These are phyloP conservation scores for Dioctria linearis DNA, from an alignment of 2,888 invertebrate species.

Conservation along the genomic window DNA sequence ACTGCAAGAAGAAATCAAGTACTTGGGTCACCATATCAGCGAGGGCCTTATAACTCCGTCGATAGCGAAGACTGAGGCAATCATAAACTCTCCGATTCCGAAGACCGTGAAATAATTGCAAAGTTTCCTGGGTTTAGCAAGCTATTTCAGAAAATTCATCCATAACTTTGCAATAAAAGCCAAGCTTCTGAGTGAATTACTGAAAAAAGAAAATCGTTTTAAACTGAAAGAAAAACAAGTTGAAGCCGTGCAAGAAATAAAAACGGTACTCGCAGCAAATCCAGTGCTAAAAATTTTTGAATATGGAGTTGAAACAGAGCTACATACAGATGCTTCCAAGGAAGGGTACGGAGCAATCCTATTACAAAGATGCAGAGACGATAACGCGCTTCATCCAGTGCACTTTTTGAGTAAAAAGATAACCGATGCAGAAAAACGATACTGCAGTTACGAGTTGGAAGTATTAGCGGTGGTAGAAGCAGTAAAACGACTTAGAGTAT, in stretches of 20 bases:
- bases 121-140: no score
- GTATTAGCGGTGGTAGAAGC: conserved; percentile 48
- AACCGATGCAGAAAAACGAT: conserved; percentile 61
- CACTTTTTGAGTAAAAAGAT: conserved; percentile 62
- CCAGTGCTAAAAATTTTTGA: conserved; percentile 50
- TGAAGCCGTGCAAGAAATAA: not conserved
- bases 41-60: no score
- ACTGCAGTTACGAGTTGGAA: conserved; percentile 53
- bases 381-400: conserved; percentile 18
- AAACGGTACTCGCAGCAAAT: not conserved
- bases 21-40: no score
- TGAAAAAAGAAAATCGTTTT: no score
- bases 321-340: conserved; percentile 48
- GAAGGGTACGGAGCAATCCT: conserved; percentile 14
- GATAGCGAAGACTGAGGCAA: no score
- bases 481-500: conserved; percentile 1
- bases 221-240: not conserved
- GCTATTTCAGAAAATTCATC: no score
- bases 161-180: no score
- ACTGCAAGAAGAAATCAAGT: no score
- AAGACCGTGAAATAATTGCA: no score
- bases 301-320: conserved; percentile 50
- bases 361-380: conserved; percentile 58
- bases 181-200: no score
- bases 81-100: no score